Evolutionary conservation across 2,888 invertebrate genomes (phyloP), one percentile per base, ranked within the genome.

Genomic region (Rapana venosa): DNA sequence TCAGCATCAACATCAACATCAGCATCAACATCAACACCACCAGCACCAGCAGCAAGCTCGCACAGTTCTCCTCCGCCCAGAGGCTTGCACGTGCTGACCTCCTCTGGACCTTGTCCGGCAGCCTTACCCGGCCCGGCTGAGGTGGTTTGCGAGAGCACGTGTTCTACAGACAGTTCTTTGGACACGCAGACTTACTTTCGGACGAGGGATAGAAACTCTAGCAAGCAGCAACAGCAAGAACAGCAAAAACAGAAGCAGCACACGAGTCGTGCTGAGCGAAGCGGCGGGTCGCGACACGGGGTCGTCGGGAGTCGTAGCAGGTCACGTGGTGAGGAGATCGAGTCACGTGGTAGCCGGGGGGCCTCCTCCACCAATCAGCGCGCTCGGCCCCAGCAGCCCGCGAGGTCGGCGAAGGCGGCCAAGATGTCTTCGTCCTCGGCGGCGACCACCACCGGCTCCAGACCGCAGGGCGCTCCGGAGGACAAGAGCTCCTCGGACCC

Each of bases 121-220:
- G n/a, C 35, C 35, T 35, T n/a, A 26, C 30, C 87, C 47, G 70
- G 36, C 66, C 74, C 22, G 0, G 70, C 70, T 22, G 92, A 93
- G 56, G 88, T 91, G 17, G 93, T 93, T 87, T 90, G 93, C 70
- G 92, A 92, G 11, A 92, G 92, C 70, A 92, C 93, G 26, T 92
- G 93, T 32, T 94, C 94, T n/a, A 94, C 93, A 87, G 94, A 94
- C 90, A 94, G 93, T 87, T 94, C 93, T 1, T 91, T 93, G 11
- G 94, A 94, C 83, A 92, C 92, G 56, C 93, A 93, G 88, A 91
- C 92, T 0, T 92, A 93, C 81, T 86, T 91, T 17, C 93, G 92
- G 91, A 91, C 91, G 32, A 92, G 92, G 87, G 93, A 94, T 17
- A 92, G 92, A 90, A 85, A 89, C 32, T 35, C 90, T 15, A 79